phyloP scores from a whole-genome alignment of 2,888 invertebrate genomes.

The Petrophora chlorosata region DNA sequence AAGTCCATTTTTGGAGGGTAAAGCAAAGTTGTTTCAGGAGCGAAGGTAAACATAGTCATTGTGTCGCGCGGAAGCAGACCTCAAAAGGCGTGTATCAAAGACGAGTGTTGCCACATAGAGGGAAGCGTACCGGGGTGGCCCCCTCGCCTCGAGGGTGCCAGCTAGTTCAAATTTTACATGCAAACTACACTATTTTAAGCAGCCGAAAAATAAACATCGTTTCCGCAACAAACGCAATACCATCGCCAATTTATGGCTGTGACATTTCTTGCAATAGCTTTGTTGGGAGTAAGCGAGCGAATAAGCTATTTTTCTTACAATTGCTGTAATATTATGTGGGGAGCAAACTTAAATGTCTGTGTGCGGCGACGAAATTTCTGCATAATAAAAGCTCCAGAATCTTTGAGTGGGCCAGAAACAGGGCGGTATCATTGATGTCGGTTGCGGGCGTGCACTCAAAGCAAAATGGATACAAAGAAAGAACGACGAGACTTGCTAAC shows the following conservation, averaged over 20 bases:
- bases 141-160: constrained; percentile 61
- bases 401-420: background rate
- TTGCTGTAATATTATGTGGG: constrained; percentile 16
- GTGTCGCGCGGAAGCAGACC: constrained; percentile 69
- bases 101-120: constrained; percentile 62
- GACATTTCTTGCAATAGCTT: constrained; percentile 34
- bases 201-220: constrained; percentile 35
- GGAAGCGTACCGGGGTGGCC: constrained; percentile 57
- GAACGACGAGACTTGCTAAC: constrained; percentile 22
- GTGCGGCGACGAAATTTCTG: constrained; percentile 1
- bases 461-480: constrained; percentile 14
- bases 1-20: constrained; percentile 56
- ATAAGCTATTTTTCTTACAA: constrained; percentile 36
- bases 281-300: constrained; percentile 32
- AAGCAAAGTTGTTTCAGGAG: constrained; percentile 64
- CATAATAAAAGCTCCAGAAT: constrained; percentile 3
- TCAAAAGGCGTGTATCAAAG: constrained; percentile 79
- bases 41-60: constrained; percentile 68
- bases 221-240: constrained; percentile 28
- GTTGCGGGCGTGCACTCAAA: constrained; percentile 1
- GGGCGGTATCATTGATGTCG: constrained; percentile 14
- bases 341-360: constrained; percentile 1
- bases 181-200: constrained; percentile 41
- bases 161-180: constrained; percentile 68
- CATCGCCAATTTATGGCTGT: constrained; percentile 35